Base-by-base conservation (phyloP, 2,888 invertebrate genomes). In the Cheilosia variabilis region DNA sequence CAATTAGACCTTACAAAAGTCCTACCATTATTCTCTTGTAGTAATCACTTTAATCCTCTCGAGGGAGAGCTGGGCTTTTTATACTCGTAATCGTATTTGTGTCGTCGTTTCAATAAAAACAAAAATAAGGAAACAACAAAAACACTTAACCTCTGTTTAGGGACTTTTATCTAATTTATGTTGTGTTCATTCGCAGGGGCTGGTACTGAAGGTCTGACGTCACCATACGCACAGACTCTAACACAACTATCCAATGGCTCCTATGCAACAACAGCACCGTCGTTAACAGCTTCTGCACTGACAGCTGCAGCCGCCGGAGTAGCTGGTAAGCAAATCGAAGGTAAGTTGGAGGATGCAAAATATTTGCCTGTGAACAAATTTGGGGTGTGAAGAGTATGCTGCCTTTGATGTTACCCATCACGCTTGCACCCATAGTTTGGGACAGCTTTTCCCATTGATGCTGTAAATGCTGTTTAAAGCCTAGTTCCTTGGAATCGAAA, bases 281-380 rank as follows among this genome's bases (percentile, higher is more conserved):
- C 95, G 77, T 93, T 94, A 73, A 93, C 94, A 88, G 93, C 91
- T 87, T 93, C 94, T 77, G 95, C 95, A 88, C 94, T 95, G 86
- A 95, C 95, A 57, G 95, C 96, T 52, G 95, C 96, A 47, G 96
- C 96, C 34, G 95, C 96, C 27, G 95, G 96, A 6, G 96, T 96
- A 63, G 96, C 96, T 87, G 96, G 96, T 84, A 98, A 98, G 92
- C 98, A 98, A 93, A 96, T 98, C 90, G 98, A 98, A 94, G 96
- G 96, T 96, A 92, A 91, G 89, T 88, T 17, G 7, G 6, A 19
- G 5, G 43, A 17, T 15, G 6, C 19, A 31, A 31, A 31, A 9
- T 31, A 31, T 31, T 31, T 31, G 31, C 31, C 1, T 31, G 1
- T 31, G 6, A 31, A 9, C 9, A 2, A 7, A 31, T 9, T 31